Base-by-base conservation (phyloP, 2,797 vertebrate genomes). In the Eupleurogrammus muticus region DNA sequence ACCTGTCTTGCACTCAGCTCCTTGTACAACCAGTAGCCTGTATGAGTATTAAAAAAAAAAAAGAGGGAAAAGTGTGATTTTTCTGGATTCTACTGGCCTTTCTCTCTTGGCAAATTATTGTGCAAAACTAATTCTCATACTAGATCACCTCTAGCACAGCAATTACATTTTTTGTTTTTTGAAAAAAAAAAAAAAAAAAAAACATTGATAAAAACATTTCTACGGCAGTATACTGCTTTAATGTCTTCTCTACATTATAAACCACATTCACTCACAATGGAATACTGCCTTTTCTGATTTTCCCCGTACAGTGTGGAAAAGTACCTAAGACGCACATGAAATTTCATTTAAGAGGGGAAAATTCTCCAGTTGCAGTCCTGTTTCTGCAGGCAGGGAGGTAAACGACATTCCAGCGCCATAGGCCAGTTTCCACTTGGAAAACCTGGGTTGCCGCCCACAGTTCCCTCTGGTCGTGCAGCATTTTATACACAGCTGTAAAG, bases 391-490 rank as follows among this genome's bases (percentile, higher is more conserved):
- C 66, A 34, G 72, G 58, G 70, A 79, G 66, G 56, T 73, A 68
- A 79, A 73, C 62, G 13, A 75, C 78, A 87, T 89, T 90, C 87
- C 85, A 58, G 35, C 16, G 56, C 76, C 70, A 58, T 10, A 8
- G 76, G 88, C 88, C 76, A 87, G 66, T 90, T 91, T 88, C 87
- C 85, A 89, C 62, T 76, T 58, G 77, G 73, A 85, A 77, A 82
- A 40, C 84, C 24, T 72, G 55, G 72, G 78, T 68, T 9, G 20
- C 74, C 70, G 63, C 87, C 87, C 79, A 59, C 76, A 63, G 38
- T 60, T 55, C 64, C 66, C 69, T 66, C 57, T 34, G 51, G 46
- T 70, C 11, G 35, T 66, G 61, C 34, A 75, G 57, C 52, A 61
- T 55, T 66, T 56, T 47, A 9, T 67, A 79, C 51, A 57, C 71